phyloP scores from a whole-genome alignment of 2,797 vertebrate genomes.

The Chaetodon trifasciatus region DNA sequence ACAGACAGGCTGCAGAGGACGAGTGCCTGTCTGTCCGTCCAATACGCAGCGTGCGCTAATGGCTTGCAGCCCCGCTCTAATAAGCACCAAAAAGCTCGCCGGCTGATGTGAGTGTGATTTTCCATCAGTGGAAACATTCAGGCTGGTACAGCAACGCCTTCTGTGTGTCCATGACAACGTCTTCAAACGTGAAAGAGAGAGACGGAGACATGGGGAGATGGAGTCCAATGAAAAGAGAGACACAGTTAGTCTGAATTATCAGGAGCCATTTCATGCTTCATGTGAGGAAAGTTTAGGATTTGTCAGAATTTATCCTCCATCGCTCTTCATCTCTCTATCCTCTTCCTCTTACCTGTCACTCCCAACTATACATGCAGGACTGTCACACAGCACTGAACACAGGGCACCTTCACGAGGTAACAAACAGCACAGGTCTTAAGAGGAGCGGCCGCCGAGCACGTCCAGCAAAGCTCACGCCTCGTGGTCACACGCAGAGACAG shows the following conservation, averaged over 20 bases:
- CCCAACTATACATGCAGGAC: background rate
- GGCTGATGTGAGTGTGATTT: background rate
- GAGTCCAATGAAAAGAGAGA: background rate
- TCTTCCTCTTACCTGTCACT: conserved; percentile 27
- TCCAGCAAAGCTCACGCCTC: background rate
- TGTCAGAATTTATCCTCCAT: conserved; percentile 45
- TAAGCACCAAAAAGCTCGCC: conserved; percentile 11
- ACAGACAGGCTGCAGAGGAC: background rate
- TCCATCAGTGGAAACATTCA: conserved; percentile 50
- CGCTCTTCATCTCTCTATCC: conserved; percentile 21
- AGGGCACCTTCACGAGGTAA: background rate
- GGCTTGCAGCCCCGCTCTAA: conserved; percentile 26
- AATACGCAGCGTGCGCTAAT: conserved; percentile 21
- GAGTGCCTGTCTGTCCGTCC: background rate
- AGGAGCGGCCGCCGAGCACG: background rate
- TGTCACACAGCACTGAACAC: no score
- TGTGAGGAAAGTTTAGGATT: conserved; percentile 36
- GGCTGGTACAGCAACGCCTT: conserved; percentile 62
- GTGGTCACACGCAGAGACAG: no score
- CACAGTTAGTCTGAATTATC: conserved; percentile 24
- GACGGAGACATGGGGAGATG: background rate
- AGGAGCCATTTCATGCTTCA: conserved; percentile 22
- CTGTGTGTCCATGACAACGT: conserved; percentile 78
- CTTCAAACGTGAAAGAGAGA: conserved; percentile 33
- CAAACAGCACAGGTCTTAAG: no score